Conservation (phyloP, 2,888 invertebrate species). For the Luffia ferchaultella region DNA sequence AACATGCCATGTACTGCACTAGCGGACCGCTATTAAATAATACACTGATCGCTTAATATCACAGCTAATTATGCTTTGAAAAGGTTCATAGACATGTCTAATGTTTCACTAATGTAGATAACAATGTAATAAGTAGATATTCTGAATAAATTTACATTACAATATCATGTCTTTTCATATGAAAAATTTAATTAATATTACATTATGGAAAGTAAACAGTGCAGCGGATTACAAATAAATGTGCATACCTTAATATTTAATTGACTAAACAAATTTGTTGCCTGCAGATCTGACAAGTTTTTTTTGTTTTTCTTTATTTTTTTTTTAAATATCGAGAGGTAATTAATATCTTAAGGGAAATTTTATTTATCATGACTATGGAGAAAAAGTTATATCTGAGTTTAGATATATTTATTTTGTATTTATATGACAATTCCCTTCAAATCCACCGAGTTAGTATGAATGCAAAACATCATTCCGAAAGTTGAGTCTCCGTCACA, state of each 20-base stretch:
- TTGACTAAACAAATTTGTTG: conserved; percentile 69
- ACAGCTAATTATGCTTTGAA: conserved; percentile 68
- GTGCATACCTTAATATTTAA: conserved; percentile 68
- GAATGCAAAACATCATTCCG: conserved; percentile 62
- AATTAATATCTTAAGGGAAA: conserved; percentile 67
- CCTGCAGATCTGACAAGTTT: conserved; percentile 62
- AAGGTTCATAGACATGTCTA: conserved; percentile 62
- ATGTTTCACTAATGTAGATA: conserved; percentile 65
- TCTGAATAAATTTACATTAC: conserved; percentile 67
- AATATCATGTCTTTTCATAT: conserved; percentile 67
- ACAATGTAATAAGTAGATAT: conserved; percentile 66
- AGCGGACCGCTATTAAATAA: conserved; percentile 63
- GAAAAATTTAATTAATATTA: conserved; percentile 63
- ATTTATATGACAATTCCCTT: conserved; percentile 63
- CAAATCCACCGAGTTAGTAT: conserved; percentile 60
- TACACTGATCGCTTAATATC: conserved; percentile 65
- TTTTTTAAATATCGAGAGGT: conserved; percentile 64
- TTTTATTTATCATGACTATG: conserved; percentile 59
- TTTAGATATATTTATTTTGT: conserved; percentile 61
- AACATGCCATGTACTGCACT: conserved; percentile 58
- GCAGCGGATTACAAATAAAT: conserved; percentile 68
- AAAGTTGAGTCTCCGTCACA: conserved; percentile 62
- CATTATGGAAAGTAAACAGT: conserved; percentile 58
- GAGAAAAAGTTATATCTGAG: conserved; percentile 64
- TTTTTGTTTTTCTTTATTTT: neutral